Evolutionary conservation across 2,888 invertebrate species (phyloP), one percentile per base, ranked within the genome.

Genomic region (Caradrina kadenii): DNA sequence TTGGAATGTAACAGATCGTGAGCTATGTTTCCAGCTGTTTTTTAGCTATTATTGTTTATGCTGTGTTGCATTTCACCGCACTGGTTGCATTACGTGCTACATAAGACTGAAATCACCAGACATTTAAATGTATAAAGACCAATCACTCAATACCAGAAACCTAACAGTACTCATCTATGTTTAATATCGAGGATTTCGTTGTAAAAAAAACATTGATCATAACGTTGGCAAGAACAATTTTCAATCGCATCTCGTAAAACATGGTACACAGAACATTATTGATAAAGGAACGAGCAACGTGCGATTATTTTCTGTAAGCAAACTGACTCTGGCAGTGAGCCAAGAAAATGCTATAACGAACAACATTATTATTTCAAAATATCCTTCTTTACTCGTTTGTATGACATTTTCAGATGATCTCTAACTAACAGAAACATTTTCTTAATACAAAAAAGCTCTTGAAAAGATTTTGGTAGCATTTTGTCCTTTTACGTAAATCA

Each of bases 251-350:
- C 42, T 59, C 58, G 49, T 72, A 65, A 63, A 73, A 54, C 39
- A 53, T 52, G 11, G 39, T 22, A 58, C 72, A 72, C 31, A 19
- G 21, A 39, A 55, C 21, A 53, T 74, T 69, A 63, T 69, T 75
- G 74, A 58, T 61, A 67, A 45, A 56, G 48, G 19, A 17, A 15
- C 19, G 26, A 26, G 55, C 39, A 56, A 58, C 48, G 56, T 17
- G 17, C 58, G 15, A 73, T 73, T 15, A 53, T 73, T 58, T 61
- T 53, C n/a, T 56, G 26, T 52, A 48, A 67, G 31, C 13, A 67
- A 45, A 69, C 53, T 48, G 56, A 13, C 53, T 58, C 53, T 69
- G 75, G 69, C 63, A 45, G 11, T n/a, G n/a, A 45, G 75, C 69
- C 76, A 75, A 56, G 42, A 56, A 64, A 31, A 56, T 3, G 3